Conservation (phyloP, 1,140 invertebrate genomes). For the Amphibalanus amphitrite region DNA sequence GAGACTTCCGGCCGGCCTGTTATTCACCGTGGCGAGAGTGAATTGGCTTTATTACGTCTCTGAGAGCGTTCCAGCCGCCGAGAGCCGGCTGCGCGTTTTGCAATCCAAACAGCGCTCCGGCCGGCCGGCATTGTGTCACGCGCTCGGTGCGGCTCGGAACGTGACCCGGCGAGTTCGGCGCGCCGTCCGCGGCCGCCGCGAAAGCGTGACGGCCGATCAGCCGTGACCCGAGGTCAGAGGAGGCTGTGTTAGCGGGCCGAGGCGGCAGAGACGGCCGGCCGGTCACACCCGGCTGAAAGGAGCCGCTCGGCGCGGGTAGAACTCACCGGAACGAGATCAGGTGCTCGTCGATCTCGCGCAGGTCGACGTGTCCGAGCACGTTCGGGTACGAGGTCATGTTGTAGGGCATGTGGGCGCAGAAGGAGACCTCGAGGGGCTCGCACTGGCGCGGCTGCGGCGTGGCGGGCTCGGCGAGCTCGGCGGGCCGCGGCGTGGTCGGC, state of each 20-base stretch:
- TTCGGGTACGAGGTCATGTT: slow-evolving; percentile 69
- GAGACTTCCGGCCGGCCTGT: too few relatives aligned
- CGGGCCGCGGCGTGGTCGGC: not conserved
- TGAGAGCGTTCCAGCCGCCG: too few relatives aligned
- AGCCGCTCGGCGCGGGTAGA: not conserved
- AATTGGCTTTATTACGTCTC: too few relatives aligned
- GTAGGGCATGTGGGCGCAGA: slow-evolving; percentile 48
- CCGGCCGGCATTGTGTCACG: too few relatives aligned
- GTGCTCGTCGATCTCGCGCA: not conserved
- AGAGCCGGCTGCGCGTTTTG: too few relatives aligned
- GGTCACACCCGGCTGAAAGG: not conserved
- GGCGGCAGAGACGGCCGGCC: too few relatives aligned
- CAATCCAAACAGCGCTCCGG: too few relatives aligned
- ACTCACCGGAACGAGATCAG: not conserved
- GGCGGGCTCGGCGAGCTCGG: not conserved
- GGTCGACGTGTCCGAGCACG: slow-evolving; percentile 43
- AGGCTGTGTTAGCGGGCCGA: too few relatives aligned
- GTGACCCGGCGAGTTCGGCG: not conserved
- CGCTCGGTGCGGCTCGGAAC: too few relatives aligned
- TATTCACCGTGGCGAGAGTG: too few relatives aligned
- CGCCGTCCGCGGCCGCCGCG: too few relatives aligned
- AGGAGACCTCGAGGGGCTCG: slow-evolving; percentile 39
- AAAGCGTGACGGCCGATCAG: not conserved
- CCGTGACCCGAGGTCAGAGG: not conserved
- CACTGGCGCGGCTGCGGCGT: slow-evolving; percentile 27